phyloP scores from a whole-genome alignment of 2,888 invertebrate species.

The Tenthredo mesomela region DNA sequence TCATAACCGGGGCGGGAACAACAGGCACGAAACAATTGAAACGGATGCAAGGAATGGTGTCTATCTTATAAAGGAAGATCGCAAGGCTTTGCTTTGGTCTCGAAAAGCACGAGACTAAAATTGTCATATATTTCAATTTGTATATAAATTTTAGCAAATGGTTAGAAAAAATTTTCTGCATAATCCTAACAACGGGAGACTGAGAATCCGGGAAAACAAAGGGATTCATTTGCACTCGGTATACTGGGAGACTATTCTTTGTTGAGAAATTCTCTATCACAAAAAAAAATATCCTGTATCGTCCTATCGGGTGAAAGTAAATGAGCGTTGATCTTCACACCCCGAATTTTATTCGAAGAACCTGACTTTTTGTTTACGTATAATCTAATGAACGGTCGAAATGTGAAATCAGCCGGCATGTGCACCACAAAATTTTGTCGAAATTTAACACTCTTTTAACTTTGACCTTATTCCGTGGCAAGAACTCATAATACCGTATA shows the following conservation, averaged over 20 bases:
- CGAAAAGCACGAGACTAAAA: not conserved
- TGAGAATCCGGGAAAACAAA: not conserved
- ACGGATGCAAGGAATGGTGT: not conserved
- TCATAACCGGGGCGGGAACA: not conserved
- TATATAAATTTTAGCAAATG: not conserved
- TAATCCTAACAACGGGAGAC: not conserved
- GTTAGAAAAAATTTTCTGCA: not conserved
- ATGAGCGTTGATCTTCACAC: not conserved
- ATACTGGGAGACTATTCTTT: not conserved
- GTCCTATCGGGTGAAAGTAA: not conserved
- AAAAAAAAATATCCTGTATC: not conserved
- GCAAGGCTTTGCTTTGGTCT: not conserved
- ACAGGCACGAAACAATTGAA: not conserved
- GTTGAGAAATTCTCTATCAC: not conserved
- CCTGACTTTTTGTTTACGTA: not conserved
- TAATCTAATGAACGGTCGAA: not conserved
- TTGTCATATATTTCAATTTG: not conserved
- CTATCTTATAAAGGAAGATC: not conserved
- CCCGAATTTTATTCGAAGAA: not conserved
- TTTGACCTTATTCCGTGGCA: not conserved
- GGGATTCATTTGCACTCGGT: not conserved
- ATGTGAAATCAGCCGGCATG: not conserved
- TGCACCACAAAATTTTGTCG: not conserved
- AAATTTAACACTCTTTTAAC: not conserved
- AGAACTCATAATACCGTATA: not conserved